Conservation (phyloP, 2,888 invertebrate genomes). For the Psococerastis gibbosa region DNA sequence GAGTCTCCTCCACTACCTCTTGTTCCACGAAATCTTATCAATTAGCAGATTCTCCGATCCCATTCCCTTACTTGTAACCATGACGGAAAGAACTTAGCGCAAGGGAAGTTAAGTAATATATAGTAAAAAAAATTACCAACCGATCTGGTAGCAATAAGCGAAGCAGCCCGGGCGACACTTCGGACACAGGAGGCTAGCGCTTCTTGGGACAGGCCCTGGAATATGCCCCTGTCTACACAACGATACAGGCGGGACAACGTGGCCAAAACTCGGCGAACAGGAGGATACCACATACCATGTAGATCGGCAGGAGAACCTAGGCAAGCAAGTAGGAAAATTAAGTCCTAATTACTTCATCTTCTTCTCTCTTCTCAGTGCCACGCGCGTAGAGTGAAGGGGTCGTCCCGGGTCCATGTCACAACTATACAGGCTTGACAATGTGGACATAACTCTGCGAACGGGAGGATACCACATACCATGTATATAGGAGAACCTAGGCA, state of each 20-base stretch:
- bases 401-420: too few species aligned
- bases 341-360: too few species aligned
- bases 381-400: too few species aligned
- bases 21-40: too few species aligned
- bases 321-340: too few species aligned
- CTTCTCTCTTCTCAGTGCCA: too few species aligned
- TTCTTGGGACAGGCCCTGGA: conserved; percentile 93
- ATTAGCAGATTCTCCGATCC: too few species aligned
- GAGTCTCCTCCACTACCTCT: too few species aligned
- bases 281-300: conserved; percentile 99
- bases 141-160: conserved; percentile 55
- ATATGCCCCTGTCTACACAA: conserved; percentile 85
- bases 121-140: too few species aligned
- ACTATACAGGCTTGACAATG: conserved; percentile 76
- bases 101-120: too few species aligned
- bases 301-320: conserved; percentile 78
- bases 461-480: conserved; percentile 99
- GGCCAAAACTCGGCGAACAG: conserved; percentile 82
- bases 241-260: conserved; percentile 83
- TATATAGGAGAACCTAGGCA: conserved; percentile 58
- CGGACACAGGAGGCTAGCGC: conserved; percentile 81
- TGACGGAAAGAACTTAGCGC: too few species aligned
- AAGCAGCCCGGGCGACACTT: conserved; percentile 66
- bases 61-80: too few species aligned
- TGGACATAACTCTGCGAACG: conserved; percentile 83